A percentile compares a stretch with the other conserved stretches of the same genome.
phyloP scores from a whole-genome alignment of 2,113 vertebrate genomes.

The Calidris pugnax region DNA sequence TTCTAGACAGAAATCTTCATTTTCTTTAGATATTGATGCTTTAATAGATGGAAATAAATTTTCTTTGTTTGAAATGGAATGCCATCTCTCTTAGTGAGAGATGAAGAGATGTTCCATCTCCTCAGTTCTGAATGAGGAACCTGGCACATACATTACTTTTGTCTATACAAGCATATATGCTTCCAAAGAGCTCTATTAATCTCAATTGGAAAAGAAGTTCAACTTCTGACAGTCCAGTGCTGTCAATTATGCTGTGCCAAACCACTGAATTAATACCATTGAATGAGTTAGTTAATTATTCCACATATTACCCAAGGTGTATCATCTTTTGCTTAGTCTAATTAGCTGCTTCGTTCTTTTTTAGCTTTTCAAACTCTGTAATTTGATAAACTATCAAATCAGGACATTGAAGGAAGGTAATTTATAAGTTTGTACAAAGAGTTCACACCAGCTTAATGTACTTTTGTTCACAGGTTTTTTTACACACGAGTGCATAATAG shows the following conservation, averaged over 20 bases:
- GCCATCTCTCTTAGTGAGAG: background rate
- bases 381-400: background rate
- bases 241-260: background rate
- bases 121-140: background rate
- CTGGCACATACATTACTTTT: background rate
- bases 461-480: background rate
- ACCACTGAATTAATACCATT: background rate
- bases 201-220: background rate
- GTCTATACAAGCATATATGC: background rate
- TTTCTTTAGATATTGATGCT: background rate
- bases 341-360: background rate
- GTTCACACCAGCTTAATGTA: background rate
- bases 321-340: background rate
- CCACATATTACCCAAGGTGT: background rate
- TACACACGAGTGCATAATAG: rapidly evolving
- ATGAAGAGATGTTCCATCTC: background rate
- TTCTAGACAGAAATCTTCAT: background rate
- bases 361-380: background rate
- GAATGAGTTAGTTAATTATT: background rate
- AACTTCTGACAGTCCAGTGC: background rate
- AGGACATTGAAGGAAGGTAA: background rate
- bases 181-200: background rate
- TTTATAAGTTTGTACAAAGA: background rate
- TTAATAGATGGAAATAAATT: background rate
- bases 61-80: background rate